Percentiles rank a stretch among this genome's conserved stretches.
Conservation (phyloP, 2,113 vertebrate species). For the Anoplopoma fimbria region DNA sequence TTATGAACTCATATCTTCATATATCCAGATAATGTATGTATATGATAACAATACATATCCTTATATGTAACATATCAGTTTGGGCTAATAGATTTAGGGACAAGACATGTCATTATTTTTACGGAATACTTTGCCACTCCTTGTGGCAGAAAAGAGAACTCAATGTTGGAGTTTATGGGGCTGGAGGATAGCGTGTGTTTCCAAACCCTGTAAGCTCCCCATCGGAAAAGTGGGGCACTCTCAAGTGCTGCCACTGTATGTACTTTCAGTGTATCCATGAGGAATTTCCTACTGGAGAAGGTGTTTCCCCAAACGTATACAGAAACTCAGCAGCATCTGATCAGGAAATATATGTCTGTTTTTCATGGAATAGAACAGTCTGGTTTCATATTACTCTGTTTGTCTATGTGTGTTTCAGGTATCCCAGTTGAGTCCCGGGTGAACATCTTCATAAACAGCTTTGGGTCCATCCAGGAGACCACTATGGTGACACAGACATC, state of each 20-base stretch:
- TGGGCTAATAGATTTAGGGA: no score
- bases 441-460: slow-evolving; percentile 99
- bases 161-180: not conserved
- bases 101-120: no score
- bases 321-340: not conserved
- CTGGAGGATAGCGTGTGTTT: not conserved
- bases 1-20: no score
- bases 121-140: no score
- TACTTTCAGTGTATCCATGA: not conserved
- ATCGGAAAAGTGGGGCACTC: not conserved
- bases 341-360: not conserved
- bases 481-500: slow-evolving; percentile 89
- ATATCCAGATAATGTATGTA: no score
- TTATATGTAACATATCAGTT: no score
- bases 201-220: not conserved
- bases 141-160: no score
- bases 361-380: not conserved
- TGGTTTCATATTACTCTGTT: not conserved
- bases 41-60: no score
- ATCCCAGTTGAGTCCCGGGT: slow-evolving; percentile 96
- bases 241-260: not conserved
- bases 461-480: slow-evolving; percentile 97
- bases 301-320: not conserved
- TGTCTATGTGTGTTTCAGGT: slow-evolving; percentile 80
- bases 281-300: not conserved